Conservation (phyloP, 2,888 invertebrate genomes). For the Rhamphomyia laevipes region DNA sequence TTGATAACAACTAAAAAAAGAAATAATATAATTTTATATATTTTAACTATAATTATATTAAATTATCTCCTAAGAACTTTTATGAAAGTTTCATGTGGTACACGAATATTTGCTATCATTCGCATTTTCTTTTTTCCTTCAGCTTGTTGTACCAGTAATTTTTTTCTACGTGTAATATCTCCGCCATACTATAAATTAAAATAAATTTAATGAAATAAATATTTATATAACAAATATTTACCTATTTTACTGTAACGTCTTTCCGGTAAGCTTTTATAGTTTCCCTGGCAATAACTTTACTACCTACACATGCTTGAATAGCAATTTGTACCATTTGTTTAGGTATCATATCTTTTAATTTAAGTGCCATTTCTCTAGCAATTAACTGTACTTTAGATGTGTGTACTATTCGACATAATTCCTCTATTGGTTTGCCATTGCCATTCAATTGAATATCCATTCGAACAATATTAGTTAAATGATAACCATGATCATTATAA, state of each 20-base stretch:
- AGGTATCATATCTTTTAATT: constrained; percentile 75
- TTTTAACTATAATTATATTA: background rate
- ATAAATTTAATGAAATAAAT: constrained; percentile 5
- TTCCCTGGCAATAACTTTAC: constrained; percentile 73
- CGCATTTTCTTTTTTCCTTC: constrained; percentile 93
- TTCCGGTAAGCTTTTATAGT: constrained; percentile 78
- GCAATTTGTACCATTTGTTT: constrained; percentile 79
- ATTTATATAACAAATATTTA: constrained; percentile 34
- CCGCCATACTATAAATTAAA: constrained; percentile 68
- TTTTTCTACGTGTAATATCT: constrained; percentile 79
- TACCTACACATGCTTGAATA: constrained; percentile 71
- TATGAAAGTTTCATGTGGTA: constrained; percentile 90
- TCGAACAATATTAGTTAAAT: constrained; percentile 63
- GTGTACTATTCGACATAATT: constrained; percentile 74
- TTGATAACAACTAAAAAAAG: too few species aligned
- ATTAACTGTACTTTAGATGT: constrained; percentile 48
- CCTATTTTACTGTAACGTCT: constrained; percentile 88
- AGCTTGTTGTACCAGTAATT: constrained; percentile 76
- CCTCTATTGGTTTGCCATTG: constrained; percentile 66
- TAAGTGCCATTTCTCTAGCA: constrained; percentile 58
- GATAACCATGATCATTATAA: constrained; percentile 80
- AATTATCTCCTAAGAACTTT: constrained; percentile 68
- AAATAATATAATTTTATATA: too few species aligned
- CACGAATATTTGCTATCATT: constrained; percentile 77
- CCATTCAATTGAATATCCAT: constrained; percentile 64